Evolutionary conservation across 2,888 invertebrate species (phyloP), one percentile per base, ranked within the genome.

Genomic region (Pyrrhia umbra): DNA sequence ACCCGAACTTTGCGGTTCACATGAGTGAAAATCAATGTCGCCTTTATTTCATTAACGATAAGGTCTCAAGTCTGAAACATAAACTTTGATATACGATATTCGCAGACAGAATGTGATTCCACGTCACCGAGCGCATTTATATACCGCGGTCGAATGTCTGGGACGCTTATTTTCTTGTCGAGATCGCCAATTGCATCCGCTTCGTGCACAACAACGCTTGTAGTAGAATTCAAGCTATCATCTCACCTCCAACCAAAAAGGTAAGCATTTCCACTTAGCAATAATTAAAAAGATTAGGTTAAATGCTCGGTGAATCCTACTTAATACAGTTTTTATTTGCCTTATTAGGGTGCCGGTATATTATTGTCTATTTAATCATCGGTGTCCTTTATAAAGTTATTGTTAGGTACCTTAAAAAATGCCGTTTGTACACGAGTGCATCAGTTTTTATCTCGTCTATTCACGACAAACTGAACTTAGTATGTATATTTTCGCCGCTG

Each of bases 121-220:
- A 60, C 73, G 65, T 68, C 57, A 52, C 20, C 6, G 25, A 57
- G 73, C 50, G 62, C 68, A 62, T 50, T 37, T 42, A 71, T 43
- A 57, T 2, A 59, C 5, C 39, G 49, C 23, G 39, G 34, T 30
- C 27, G 23, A 16, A 21, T 20, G 45, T 18, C 15, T 9, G 8
- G 23, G 39, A 42, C 43, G 25, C 1, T 6, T 40, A 42, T 34
- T 47, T 20, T 27, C 13, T 34, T 4, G 4, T 9, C 4, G 25
- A 45, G 30, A 43, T 13, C 42, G 13, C 20, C 47, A 16, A 56
- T 60, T 57, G 43, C 61, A 47, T 42, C n/a, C 34, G 34, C n/a
- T 13, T 34, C 16, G 30, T 55, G 16, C 18, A 13, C 8, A 15
- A 39, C 2, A 1, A 10, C 39, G 39, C n/a, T 9, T 20, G 37